Base-by-base conservation (phyloP, 64 coral and sea anemone genomes). In the Montipora sp. region DNA sequence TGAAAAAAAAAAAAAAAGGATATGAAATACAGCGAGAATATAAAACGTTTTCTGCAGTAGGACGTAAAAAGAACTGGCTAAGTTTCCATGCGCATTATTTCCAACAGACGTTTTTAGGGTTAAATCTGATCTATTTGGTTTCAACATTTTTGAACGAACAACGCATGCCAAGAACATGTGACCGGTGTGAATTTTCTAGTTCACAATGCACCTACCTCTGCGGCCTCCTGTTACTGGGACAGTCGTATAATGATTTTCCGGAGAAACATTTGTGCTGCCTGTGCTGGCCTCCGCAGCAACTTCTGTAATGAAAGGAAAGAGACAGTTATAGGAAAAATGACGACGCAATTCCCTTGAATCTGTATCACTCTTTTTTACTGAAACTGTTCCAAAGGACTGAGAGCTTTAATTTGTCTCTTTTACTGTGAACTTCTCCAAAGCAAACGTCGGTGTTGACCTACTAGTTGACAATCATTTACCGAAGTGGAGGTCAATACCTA, bases 191-290 rank as follows among this genome's bases (percentile, higher is more conserved):
- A 76, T 19, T 14, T 49, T 78, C 14, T 14, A 67, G 45, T 11
- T 8, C 6, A 57, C 0, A 49, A 12, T 48, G 36, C 7, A 72
- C 82, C 7, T 49, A 85, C 82, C 82, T 49, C 20, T 65, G 14
- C 80, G 58, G 4, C 3, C 15, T 2, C 63, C 65, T 4, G 68
- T 50, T 5, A 21, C 8, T n/a, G 44, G 44, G 3, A 85, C 19
- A 2, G 82, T 71, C 7, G 15, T 50, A 45, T 85, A 85, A 12
- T 65, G 63, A 50, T 85, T 85, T 51, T 85, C 82, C 4, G 66
- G 46, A 0, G 66, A 23, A 5, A 72, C 16, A 10, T 14, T 14
- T 3, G 47, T 49, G 15, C 14, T 48, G 1, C 46, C 10, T 47
- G 75, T 50, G 36, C 36, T 36, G 5, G 46, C 44, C 3, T 49